phyloP scores from a whole-genome alignment of 2,797 vertebrate species.

The Jordanella pulchra region DNA sequence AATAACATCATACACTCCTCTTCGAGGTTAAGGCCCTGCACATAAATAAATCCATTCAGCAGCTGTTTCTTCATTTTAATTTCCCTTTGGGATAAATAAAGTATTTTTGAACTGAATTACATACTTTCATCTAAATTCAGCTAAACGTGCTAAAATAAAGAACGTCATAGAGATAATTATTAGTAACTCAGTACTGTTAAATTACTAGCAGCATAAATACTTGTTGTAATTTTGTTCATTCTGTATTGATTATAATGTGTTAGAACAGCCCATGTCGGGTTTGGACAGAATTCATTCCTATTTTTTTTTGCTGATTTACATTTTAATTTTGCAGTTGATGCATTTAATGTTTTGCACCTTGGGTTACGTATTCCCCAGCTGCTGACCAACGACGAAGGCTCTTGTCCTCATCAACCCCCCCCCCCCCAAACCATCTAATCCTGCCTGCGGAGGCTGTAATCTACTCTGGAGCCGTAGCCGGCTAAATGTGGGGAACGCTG shows the following conservation, averaged over 20 bases:
- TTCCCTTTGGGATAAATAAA: no score
- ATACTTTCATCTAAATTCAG: neutral
- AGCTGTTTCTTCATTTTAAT: neutral
- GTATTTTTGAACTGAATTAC: no score
- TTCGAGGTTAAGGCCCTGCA: no score
- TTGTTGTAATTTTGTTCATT: no score
- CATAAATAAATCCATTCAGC: neutral
- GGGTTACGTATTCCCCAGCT: constrained; percentile 38
- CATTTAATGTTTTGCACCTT: neutral
- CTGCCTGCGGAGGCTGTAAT: constrained; percentile 75
- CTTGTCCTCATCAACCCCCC: constrained; percentile 34
- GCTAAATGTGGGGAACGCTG: constrained; percentile 82
- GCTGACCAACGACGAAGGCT: constrained; percentile 28
- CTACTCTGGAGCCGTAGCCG: constrained; percentile 79
- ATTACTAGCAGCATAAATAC: no score
- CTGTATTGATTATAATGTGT: neutral
- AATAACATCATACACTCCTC: neutral
- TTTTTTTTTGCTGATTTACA: neutral
- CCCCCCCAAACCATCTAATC: constrained; percentile 55
- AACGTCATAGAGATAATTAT: no score
- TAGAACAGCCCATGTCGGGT: no score
- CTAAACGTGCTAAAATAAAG: neutral
- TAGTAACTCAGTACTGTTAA: no score
- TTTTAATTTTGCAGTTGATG: neutral
- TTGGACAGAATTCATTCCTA: neutral